Evolutionary conservation across 2,113 vertebrate genomes (phyloP), one percentile per base, ranked within the genome.

Genomic region (Pelecanus crispus): DNA sequence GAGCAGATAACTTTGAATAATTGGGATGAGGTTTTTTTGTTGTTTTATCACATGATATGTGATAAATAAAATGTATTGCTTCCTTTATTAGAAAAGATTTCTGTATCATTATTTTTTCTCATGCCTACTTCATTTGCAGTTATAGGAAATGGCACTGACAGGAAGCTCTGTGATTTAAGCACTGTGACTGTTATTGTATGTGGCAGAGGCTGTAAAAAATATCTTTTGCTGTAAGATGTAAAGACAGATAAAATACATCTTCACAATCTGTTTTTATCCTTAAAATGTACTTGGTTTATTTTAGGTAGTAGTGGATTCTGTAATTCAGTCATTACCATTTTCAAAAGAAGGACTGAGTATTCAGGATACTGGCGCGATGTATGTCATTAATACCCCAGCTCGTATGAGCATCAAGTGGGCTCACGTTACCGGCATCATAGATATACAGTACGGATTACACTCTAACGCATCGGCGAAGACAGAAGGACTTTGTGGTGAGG

Each of bases 341-440:
- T 98, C 98, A 59, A 98, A 98, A 91, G 98, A 98, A 77, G 98
- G 98, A 17, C 95, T 99, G 78, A 98, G 97, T 52, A 97, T 99
- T 96, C 99, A 99, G 84, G 99, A 99, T 92, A 99, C 99, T 32
- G 99, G 99, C 59, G 98, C 98, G 58, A 99, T 99, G 99, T 99
- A 99, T 66, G 97, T 98, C 36, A 96, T 99, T 90, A 98, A 98
- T 40, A 99, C 99, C 38, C 99, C 99, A 73, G 98, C 98, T n/a
- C 99, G 99, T 14, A 97, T 99, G 53, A 98, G 96, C 90, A 98
- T 99, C 88, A 99, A 99, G 93, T 99, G 99, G 99, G 98, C 99
- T 98, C 99, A 99, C 75, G 96, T 99, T 96, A 99, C 99, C 12
- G 99, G 99, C 68, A 99, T 99, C 95, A 98, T 99, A 96, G 99